Evolutionary conservation across 2,888 invertebrate species (phyloP).

Genomic region (Euplagia quadripunctaria): DNA sequence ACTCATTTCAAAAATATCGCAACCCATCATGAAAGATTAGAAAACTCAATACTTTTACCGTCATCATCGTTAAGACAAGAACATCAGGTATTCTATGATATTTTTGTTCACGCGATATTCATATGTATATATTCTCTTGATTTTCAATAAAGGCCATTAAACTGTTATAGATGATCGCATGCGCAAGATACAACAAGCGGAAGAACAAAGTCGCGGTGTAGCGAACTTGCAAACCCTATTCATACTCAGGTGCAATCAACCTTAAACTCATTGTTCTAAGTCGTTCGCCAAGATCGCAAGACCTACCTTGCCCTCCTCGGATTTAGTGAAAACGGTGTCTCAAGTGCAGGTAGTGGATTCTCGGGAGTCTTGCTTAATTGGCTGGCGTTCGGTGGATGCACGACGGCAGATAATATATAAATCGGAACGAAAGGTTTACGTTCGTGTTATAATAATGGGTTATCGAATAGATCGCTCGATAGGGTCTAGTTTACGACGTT

Average conservation of each 20-base stretch:
- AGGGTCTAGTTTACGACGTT: slow-evolving; percentile 41
- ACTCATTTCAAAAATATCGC: not conserved
- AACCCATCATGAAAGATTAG: not conserved
- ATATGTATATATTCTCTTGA: slow-evolving; percentile 30
- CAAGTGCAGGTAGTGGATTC: slow-evolving; percentile 42
- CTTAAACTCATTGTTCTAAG: slow-evolving; percentile 80
- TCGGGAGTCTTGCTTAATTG: slow-evolving; percentile 37
- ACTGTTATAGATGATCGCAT: slow-evolving; percentile 63
- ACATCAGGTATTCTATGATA: not conserved
- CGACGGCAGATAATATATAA: slow-evolving; percentile 69
- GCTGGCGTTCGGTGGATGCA: slow-evolving; percentile 67
- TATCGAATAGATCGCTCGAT: slow-evolving; percentile 62
- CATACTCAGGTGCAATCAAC: slow-evolving; percentile 81
- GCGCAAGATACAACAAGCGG: slow-evolving; percentile 70
- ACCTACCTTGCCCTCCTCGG: slow-evolving; percentile 49
- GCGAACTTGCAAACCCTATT: slow-evolving; percentile 70
- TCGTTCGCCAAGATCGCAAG: slow-evolving; percentile 51
- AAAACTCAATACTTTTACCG: not conserved
- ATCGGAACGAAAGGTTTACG: slow-evolving; percentile 68
- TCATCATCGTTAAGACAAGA: not conserved
- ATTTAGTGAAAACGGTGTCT: slow-evolving; percentile 2
- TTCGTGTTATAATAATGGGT: slow-evolving; percentile 58
- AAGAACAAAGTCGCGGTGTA: slow-evolving; percentile 64
- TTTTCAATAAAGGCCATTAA: slow-evolving; percentile 62
- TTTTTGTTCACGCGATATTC: slow-evolving; percentile 28